Conservation (phyloP, 1,140 invertebrate species). For the Globodera rostochiensis region DNA sequence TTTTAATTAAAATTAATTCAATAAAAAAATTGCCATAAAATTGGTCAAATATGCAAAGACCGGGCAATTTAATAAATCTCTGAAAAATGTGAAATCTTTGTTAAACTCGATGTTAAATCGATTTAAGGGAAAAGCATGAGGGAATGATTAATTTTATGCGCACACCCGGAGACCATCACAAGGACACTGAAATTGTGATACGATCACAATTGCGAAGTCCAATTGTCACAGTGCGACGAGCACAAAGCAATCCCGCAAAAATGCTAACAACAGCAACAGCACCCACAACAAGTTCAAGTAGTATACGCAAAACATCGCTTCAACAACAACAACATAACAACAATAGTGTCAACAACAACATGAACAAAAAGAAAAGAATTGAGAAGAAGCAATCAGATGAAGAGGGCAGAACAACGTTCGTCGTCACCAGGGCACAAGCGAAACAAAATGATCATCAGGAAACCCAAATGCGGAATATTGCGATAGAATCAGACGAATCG, state of each 20-base stretch:
- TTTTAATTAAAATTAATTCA: neutral
- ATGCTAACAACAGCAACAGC: slow-evolving; percentile 4
- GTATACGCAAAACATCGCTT: neutral
- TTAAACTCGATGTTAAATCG: neutral
- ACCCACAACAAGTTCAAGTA: neutral
- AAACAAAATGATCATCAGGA: neutral
- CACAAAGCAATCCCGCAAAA: neutral
- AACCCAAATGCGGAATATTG: neutral
- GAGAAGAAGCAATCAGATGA: neutral
- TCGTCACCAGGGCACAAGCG: neutral
- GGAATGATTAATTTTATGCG: neutral
- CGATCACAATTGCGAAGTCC: neutral
- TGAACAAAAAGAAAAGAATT: neutral
- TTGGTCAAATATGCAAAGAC: neutral
- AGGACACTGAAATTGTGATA: neutral
- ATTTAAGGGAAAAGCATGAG: slow-evolving; percentile 1
- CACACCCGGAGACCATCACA: neutral
- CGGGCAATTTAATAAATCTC: neutral
- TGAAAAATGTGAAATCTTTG: neutral
- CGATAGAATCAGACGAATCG: neutral
- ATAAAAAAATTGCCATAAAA: neutral
- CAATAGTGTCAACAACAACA: neutral
- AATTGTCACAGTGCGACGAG: slow-evolving; percentile 3
- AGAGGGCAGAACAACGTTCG: neutral
- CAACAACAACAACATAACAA: neutral